Conservation (phyloP, 2,888 invertebrate genomes). For the Rhingia rostrata region DNA sequence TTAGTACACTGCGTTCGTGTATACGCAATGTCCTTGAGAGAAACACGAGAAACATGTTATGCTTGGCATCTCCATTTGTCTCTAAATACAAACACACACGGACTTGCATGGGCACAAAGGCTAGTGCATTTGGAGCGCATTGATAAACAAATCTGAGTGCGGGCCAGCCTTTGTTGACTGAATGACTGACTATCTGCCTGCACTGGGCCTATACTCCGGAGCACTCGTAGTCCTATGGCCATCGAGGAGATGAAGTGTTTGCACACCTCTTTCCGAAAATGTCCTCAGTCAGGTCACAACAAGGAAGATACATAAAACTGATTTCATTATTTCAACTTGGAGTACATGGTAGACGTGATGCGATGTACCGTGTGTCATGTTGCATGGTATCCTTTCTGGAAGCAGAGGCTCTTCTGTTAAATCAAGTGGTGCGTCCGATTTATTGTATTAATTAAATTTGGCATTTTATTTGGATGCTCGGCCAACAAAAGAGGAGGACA, state of each 20-base stretch:
- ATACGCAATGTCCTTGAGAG: constrained; percentile 59
- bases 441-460: constrained; percentile 62
- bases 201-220: constrained; percentile 1
- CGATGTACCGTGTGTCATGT: not conserved
- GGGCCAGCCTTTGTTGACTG: constrained; percentile 40
- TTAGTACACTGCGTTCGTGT: not conserved
- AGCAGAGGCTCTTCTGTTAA: not conserved
- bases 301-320: constrained; percentile 66
- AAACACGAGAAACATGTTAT: constrained; percentile 69
- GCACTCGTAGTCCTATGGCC: not conserved
- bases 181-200: constrained; percentile 38
- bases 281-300: constrained; percentile 52
- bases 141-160: constrained; percentile 50
- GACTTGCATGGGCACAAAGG: not conserved
- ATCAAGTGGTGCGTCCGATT: constrained; percentile 51
- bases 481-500: too few species aligned
- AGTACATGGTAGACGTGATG: constrained; percentile 3
- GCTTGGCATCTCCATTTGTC: constrained; percentile 37
- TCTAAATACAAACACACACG: constrained; percentile 24
- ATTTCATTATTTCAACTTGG: constrained; percentile 61
- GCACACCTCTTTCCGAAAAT: constrained; percentile 69
- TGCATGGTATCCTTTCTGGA: constrained; percentile 9
- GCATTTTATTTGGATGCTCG: constrained; percentile 34
- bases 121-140: not conserved
- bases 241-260: constrained; percentile 63